A percentile compares a stretch with the other conserved stretches of the same genome.
phyloP scores from a whole-genome alignment of 2,888 invertebrate species.

The Tetranychus truncatus region DNA sequence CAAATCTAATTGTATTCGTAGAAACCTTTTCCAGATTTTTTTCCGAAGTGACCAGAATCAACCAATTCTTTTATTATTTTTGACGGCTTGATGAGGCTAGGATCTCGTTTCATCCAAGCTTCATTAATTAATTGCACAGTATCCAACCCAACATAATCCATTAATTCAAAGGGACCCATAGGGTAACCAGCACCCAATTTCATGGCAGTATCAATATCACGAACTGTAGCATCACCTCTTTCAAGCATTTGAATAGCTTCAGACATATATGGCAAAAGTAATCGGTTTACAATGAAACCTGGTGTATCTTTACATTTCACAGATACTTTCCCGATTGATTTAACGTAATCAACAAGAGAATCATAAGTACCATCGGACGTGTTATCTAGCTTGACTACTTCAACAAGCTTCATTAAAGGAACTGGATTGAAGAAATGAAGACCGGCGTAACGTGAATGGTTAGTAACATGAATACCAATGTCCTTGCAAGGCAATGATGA shows the following conservation, averaged over 20 bases:
- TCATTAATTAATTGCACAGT: constrained; percentile 55
- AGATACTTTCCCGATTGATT: constrained; percentile 59
- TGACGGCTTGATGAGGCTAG: constrained; percentile 4
- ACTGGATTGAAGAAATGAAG: constrained; percentile 84
- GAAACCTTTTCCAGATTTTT: constrained; percentile 65
- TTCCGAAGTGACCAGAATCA: constrained; percentile 55
- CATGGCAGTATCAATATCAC: constrained; percentile 73
- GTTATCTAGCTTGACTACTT: constrained; percentile 54
- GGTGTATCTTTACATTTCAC: constrained; percentile 79
- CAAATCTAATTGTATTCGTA: constrained; percentile 43
- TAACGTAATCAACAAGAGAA: constrained; percentile 56
- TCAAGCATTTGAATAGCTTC: constrained; percentile 63
- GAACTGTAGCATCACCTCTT: constrained; percentile 49
- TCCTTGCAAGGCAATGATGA: constrained; percentile 66
- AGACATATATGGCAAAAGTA: constrained; percentile 61
- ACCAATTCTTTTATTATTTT: constrained; percentile 45
- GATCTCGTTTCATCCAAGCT: constrained; percentile 30
- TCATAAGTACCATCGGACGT: constrained; percentile 57
- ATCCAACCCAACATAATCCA: constrained; percentile 66
- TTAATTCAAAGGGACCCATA: constrained; percentile 70
- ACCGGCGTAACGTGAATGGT: constrained; percentile 54
- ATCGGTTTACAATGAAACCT: constrained; percentile 73
- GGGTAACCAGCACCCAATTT: constrained; percentile 71
- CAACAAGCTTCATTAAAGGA: constrained; percentile 69
- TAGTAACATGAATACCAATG: constrained; percentile 52